A percentile compares a stretch with the other conserved stretches of the same genome.
Conservation (phyloP, 30 jellyfish, hydroid and myxozoan species). For the Turritopsis rubra region DNA sequence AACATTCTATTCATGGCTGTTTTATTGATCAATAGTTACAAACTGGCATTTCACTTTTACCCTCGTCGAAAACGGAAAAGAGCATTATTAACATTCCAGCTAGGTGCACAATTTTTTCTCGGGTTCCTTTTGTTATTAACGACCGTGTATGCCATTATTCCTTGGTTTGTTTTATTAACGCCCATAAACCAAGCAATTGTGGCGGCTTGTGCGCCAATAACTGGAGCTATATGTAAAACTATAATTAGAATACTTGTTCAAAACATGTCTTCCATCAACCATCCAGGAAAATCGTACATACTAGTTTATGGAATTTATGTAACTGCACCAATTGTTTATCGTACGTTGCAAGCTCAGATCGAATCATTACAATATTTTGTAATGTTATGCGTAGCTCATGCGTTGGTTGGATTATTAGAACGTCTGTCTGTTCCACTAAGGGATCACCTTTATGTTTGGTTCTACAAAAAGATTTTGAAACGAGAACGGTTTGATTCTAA, state of each 20-base stretch:
- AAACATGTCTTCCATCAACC: slow-evolving; percentile 1
- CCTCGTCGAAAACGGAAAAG: neutral
- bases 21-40: neutral
- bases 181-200: slow-evolving; percentile 18
- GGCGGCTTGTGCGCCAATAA: slow-evolving; percentile 9
- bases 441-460: slow-evolving; percentile 25
- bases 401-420: slow-evolving; percentile 15
- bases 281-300: slow-evolving; percentile 18
- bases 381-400: slow-evolving; percentile 16
- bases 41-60: neutral
- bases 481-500: neutral
- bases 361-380: slow-evolving; percentile 1
- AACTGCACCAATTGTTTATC: slow-evolving; percentile 15
- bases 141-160: slow-evolving; percentile 1
- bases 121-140: neutral
- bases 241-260: neutral
- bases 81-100: neutral
- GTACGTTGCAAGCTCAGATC: slow-evolving; percentile 15
- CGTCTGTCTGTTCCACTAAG: slow-evolving; percentile 15
- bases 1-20: neutral
- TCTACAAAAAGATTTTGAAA: slow-evolving; percentile 2
- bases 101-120: slow-evolving; percentile 13
- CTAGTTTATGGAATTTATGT: neutral
- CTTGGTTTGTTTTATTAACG: slow-evolving; percentile 12
- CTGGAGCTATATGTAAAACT: slow-evolving; percentile 20